Conservation (phyloP, 2,888 invertebrate species). For the Resseliella maxima region DNA sequence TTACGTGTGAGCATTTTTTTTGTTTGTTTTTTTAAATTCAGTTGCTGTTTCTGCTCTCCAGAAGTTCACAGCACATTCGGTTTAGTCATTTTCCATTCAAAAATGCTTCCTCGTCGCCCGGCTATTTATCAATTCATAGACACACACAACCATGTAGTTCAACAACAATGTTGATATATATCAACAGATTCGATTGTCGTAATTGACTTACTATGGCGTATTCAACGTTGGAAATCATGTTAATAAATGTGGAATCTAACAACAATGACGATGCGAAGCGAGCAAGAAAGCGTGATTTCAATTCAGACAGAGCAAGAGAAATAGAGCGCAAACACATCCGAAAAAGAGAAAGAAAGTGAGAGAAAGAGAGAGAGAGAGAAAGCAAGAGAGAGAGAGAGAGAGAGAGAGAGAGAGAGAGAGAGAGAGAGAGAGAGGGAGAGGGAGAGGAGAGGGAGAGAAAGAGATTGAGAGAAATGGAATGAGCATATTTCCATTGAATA, state of each 20-base stretch:
- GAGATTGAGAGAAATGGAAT: too few species aligned
- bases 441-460: neutral
- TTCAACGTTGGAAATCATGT: neutral
- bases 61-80: neutral
- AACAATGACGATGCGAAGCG: slow-evolving; percentile 2
- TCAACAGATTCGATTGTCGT: slow-evolving; percentile 25
- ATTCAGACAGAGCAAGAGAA: too few species aligned
- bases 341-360: neutral
- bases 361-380: too few species aligned
- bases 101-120: neutral
- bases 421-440: too few species aligned
- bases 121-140: slow-evolving; percentile 32
- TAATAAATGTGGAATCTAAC: slow-evolving; percentile 47
- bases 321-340: neutral
- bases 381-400: neutral
- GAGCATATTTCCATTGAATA: neutral
- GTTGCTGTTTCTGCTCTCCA: neutral
- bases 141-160: neutral
- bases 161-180: neutral
- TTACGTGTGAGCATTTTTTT: slow-evolving; percentile 13
- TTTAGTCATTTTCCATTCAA: neutral
- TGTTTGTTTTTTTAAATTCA: too few species aligned
- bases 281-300: too few species aligned
- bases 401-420: too few species aligned
- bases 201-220: slow-evolving; percentile 18